Base-by-base conservation (phyloP, 2,888 invertebrate species). In the Andrena trimmerana region DNA sequence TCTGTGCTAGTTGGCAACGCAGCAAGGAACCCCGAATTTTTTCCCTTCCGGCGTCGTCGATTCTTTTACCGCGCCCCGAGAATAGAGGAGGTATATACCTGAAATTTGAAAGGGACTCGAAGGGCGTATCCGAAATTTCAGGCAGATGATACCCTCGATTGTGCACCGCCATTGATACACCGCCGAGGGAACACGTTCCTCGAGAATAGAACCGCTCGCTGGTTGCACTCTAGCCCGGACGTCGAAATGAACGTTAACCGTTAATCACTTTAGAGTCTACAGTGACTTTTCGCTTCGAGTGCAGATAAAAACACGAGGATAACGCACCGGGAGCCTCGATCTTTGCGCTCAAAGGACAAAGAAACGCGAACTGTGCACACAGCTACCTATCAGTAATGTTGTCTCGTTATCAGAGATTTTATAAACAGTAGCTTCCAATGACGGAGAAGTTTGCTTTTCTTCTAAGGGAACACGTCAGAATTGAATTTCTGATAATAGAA, bases 71-170 rank as follows among this genome's bases (percentile, higher is more conserved):
- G 50, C 63, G 33, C 57, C 6, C 0, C 4, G 36, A 65, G 66
- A 66, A 57, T 1, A 20, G 27, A 24, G 36, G 60, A 33, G 33
- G 48, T 54, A 16, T 20, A 79, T 83, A 84, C 73, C 76, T 84
- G 83, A 83, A 83, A 76, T 83, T 79, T n/a, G 69, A 73, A 66
- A 75, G 79, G 75, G 72, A 20, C 66, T 60, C 29, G n/a, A 72
- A 79, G 83, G 79, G 83, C 79, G 83, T 83, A 70, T 75, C 83
- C 83, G 72, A 63, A 78, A 76, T 72, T 62, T 67, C 75, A 31
- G 31, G 31, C 62, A 60, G 52, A 72, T 24, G 67, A 83, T 75
- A 75, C 13, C 67, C 27, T 20, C 24, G 50, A 73, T 31, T 66
- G 57, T 76, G 59, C 67, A 29, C n/a, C 54, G 60, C 54, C 20